A percentile compares a stretch with the other conserved stretches of the same genome.
Evolutionary conservation across 2,113 vertebrate genomes (phyloP).

Genomic region (Brachypteracias leptosomus): DNA sequence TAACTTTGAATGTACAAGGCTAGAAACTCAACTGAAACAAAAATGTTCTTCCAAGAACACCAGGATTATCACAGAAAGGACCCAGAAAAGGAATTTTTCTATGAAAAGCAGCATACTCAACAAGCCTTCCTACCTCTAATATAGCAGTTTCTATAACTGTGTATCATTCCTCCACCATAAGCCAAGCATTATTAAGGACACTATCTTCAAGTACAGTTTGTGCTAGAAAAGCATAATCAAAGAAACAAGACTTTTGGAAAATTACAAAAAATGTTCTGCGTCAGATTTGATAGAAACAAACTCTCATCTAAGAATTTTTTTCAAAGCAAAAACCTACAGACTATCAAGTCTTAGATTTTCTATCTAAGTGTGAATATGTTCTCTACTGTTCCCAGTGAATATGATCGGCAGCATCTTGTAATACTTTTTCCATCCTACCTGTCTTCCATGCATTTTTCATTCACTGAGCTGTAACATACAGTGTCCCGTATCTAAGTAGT

Average conservation of each 20-base stretch:
- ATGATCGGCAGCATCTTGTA: background rate
- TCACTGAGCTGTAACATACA: background rate
- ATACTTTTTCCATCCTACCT: background rate
- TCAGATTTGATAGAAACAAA: background rate
- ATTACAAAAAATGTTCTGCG: background rate
- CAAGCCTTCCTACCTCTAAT: background rate
- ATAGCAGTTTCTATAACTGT: background rate
- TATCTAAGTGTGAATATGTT: background rate
- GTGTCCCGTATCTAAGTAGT: background rate
- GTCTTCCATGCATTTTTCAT: background rate
- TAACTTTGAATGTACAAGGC: background rate
- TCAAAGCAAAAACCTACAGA: background rate
- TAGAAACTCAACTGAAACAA: background rate
- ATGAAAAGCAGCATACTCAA: background rate
- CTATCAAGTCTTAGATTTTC: background rate
- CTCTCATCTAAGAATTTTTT: background rate
- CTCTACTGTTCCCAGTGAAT: background rate
- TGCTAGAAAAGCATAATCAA: background rate
- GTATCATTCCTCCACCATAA: background rate
- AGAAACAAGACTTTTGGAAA: background rate
- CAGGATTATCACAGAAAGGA: background rate
- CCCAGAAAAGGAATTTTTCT: accelerated
- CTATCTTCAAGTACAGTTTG: background rate
- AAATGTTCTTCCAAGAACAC: background rate
- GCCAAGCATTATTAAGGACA: background rate